Evolutionary conservation across 2,797 vertebrate species (phyloP).

Genomic region (Sebastes goodei): DNA sequence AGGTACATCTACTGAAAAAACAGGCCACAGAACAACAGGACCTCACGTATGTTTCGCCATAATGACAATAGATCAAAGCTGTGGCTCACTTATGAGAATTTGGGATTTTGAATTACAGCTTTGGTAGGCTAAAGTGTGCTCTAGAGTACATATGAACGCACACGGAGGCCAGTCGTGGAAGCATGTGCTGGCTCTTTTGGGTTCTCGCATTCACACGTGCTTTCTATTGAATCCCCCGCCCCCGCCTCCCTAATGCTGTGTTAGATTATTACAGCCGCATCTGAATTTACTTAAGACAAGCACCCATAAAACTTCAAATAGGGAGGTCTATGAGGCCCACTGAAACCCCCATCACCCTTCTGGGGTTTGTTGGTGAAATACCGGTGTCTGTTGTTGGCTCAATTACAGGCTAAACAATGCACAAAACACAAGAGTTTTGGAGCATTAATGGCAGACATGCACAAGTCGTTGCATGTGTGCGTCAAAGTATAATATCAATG

Average conservation of each 20-base stretch:
- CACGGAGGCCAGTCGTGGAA: constrained; percentile 55
- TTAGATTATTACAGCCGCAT: constrained; percentile 80
- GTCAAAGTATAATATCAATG: neutral
- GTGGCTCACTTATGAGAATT: constrained; percentile 14
- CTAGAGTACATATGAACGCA: constrained; percentile 53
- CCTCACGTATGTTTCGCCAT: neutral
- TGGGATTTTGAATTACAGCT: constrained; percentile 26
- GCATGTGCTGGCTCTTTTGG: constrained; percentile 55
- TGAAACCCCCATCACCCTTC: constrained; percentile 16
- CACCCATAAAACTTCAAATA: constrained; percentile 82
- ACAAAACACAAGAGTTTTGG: constrained; percentile 26
- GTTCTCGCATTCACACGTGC: constrained; percentile 70
- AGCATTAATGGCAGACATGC: constrained; percentile 13
- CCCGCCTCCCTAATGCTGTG: constrained; percentile 55
- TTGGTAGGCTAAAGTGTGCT: constrained; percentile 27
- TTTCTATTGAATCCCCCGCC: constrained; percentile 58
- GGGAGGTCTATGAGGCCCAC: constrained; percentile 67
- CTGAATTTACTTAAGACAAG: constrained; percentile 85
- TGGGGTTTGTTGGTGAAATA: constrained; percentile 51
- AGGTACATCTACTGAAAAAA: neutral
- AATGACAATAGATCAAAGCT: constrained; percentile 26
- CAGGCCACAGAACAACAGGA: neutral
- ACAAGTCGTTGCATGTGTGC: neutral
- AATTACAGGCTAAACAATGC: constrained; percentile 46
- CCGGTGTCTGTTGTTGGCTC: constrained; percentile 52